A percentile compares a stretch with the other conserved stretches of the same genome.
Evolutionary conservation across 2,888 invertebrate genomes (phyloP).

Genomic region (Dorcus hopei): DNA sequence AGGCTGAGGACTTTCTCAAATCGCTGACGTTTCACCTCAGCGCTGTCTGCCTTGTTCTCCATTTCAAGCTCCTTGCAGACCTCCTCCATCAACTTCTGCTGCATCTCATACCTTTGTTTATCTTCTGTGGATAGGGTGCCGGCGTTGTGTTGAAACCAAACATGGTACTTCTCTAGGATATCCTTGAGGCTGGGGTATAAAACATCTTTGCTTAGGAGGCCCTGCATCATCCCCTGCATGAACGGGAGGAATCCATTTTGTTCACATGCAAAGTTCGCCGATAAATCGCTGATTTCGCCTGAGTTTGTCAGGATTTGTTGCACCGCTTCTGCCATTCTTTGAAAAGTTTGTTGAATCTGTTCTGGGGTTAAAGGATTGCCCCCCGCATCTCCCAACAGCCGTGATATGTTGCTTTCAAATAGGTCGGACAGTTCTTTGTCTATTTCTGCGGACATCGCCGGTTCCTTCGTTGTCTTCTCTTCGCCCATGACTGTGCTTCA

Average conservation of each 20-base stretch:
- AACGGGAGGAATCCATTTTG: constrained; percentile 72
- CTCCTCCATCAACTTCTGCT: constrained; percentile 73
- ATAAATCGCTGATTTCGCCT: constrained; percentile 30
- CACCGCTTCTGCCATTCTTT: constrained; percentile 79
- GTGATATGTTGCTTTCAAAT: constrained; percentile 65
- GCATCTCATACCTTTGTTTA: constrained; percentile 71
- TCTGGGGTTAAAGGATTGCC: constrained; percentile 61
- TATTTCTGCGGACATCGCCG: constrained; percentile 36
- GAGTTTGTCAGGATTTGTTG: constrained; percentile 61
- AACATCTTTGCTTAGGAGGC: constrained; percentile 82
- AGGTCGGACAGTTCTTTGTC: constrained; percentile 73
- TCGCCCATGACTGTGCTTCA: constrained; percentile 7
- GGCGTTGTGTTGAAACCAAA: constrained; percentile 77
- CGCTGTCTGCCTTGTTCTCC: constrained; percentile 70
- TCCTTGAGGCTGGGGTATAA: constrained; percentile 87
- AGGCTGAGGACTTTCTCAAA: constrained; percentile 76
- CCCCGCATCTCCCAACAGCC: constrained; percentile 45
- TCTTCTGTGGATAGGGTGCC: constrained; percentile 65
- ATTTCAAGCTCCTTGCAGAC: constrained; percentile 77
- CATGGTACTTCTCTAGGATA: constrained; percentile 78
- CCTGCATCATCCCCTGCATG: constrained; percentile 90
- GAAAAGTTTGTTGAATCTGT: constrained; percentile 67
- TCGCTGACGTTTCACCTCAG: constrained; percentile 58
- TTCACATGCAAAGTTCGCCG: constrained; percentile 45
- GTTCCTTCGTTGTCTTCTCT: constrained; percentile 5